Evolutionary conservation across 2,797 vertebrate species (phyloP).

Genomic region (Chaenodraco wilsoni): DNA sequence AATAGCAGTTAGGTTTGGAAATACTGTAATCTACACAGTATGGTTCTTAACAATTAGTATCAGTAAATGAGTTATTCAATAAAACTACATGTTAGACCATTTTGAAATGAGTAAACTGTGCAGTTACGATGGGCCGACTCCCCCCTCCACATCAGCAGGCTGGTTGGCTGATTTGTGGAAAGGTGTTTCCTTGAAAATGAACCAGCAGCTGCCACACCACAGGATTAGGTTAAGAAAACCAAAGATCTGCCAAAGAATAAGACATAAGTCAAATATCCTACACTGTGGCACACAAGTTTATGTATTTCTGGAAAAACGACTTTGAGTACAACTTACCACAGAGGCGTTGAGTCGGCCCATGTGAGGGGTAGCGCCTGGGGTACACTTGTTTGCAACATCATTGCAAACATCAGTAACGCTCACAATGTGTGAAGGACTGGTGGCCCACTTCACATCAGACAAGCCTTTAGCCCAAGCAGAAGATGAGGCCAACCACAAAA

Average conservation of each 20-base stretch:
- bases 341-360: slow-evolving; percentile 94
- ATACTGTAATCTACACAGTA: slow-evolving; percentile 2
- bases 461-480: slow-evolving; percentile 95
- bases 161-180: slow-evolving; percentile 84
- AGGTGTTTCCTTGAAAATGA: slow-evolving; percentile 94
- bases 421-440: slow-evolving; percentile 66
- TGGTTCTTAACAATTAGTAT: slow-evolving; percentile 35
- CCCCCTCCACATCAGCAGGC: slow-evolving; percentile 53
- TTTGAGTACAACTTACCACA: slow-evolving; percentile 84
- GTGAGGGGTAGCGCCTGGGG: slow-evolving; percentile 74
- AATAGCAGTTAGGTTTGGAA: slow-evolving; percentile 35
- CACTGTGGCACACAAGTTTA: not conserved
- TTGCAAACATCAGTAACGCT: not conserved
- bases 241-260: slow-evolving; percentile 84
- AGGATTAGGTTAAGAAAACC: slow-evolving; percentile 94
- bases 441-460: slow-evolving; percentile 88
- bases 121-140: slow-evolving; percentile 56
- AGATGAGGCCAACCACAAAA: slow-evolving; percentile 93
- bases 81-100: slow-evolving; percentile 17
- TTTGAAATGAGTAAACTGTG: slow-evolving; percentile 18
- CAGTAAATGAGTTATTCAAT: slow-evolving; percentile 32
- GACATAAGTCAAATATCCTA: not conserved
- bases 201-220: slow-evolving; percentile 96
- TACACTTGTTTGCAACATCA: slow-evolving; percentile 46
- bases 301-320: not conserved